Percentiles rank a stretch among this genome's conserved stretches.
phyloP scores from a whole-genome alignment of 2,113 vertebrate genomes.

The Gambusia affinis region DNA sequence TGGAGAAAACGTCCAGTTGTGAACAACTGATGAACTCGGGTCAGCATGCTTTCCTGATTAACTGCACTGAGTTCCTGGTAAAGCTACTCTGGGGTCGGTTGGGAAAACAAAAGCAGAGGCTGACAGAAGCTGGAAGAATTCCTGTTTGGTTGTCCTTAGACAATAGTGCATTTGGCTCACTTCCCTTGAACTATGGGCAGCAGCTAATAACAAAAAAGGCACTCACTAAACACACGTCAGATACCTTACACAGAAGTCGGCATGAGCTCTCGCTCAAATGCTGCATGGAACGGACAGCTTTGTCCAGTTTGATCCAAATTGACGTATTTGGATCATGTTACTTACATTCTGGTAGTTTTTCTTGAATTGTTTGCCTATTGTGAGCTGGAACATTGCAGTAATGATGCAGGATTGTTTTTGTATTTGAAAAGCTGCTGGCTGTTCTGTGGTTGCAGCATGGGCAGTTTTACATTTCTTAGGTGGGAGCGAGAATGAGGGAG shows the following conservation, averaged over 20 bases:
- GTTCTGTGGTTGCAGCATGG: neutral
- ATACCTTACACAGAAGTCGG: too few relatives aligned
- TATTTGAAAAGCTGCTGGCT: conserved; percentile 39
- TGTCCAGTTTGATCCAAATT: neutral
- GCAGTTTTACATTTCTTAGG: too few relatives aligned
- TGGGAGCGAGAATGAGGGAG: too few relatives aligned
- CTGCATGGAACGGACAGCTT: neutral
- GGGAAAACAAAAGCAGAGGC: neutral
- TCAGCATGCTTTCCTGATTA: conserved; percentile 74
- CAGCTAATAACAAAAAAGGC: conserved; percentile 24
- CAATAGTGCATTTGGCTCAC: conserved; percentile 42
- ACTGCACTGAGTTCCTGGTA: conserved; percentile 63
- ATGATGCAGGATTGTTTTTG: conserved; percentile 1
- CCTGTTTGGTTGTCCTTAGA: conserved; percentile 41
- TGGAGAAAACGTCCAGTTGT: conserved; percentile 28
- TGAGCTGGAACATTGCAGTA: neutral
- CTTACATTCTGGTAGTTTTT: neutral
- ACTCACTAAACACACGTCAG: neutral
- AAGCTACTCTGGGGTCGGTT: conserved; percentile 58
- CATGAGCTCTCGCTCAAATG: neutral
- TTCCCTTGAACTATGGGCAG: conserved; percentile 10
- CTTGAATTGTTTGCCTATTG: neutral
- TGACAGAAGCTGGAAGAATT: conserved; percentile 55
- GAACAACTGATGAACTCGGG: conserved; percentile 54
- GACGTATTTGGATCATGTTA: neutral